phyloP scores from a whole-genome alignment of 2,113 vertebrate species.

The Rhinopomastus cyanomelas region DNA sequence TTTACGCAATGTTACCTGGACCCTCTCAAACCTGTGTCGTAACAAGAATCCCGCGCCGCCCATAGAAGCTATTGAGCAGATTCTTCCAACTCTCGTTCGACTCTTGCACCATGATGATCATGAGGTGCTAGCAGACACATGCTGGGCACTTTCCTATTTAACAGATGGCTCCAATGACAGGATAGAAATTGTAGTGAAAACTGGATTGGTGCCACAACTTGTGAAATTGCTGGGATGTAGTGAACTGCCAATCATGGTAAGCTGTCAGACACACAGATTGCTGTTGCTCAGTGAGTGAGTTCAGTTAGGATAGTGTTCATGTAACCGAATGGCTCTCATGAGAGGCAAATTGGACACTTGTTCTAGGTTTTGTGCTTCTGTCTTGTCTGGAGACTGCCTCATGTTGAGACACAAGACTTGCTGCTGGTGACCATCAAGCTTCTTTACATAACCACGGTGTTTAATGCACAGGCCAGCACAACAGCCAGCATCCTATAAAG shows the following conservation, averaged over 20 bases:
- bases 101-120: conserved; percentile 83
- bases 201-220: conserved; percentile 85
- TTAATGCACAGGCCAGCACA: neutral
- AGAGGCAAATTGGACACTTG: neutral
- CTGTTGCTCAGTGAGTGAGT: neutral
- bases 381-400: neutral
- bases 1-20: conserved; percentile 94
- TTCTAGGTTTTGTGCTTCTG: neutral
- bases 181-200: conserved; percentile 89
- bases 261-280: neutral
- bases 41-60: conserved; percentile 97
- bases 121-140: conserved; percentile 87
- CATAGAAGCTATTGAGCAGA: conserved; percentile 83
- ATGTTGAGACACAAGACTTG: neutral
- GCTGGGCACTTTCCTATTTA: conserved; percentile 93
- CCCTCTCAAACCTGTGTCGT: conserved; percentile 95
- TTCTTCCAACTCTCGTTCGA: conserved; percentile 84
- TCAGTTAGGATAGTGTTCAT: neutral
- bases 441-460: neutral
- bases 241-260: conserved; percentile 87
- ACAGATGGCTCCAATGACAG: conserved; percentile 91
- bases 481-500: neutral
- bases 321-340: neutral
- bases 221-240: conserved; percentile 84
- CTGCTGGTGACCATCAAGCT: neutral